Evolutionary conservation across 2,797 vertebrate genomes (phyloP), one percentile per base, ranked within the genome.

Genomic region (Micrastur ruficollis): DNA sequence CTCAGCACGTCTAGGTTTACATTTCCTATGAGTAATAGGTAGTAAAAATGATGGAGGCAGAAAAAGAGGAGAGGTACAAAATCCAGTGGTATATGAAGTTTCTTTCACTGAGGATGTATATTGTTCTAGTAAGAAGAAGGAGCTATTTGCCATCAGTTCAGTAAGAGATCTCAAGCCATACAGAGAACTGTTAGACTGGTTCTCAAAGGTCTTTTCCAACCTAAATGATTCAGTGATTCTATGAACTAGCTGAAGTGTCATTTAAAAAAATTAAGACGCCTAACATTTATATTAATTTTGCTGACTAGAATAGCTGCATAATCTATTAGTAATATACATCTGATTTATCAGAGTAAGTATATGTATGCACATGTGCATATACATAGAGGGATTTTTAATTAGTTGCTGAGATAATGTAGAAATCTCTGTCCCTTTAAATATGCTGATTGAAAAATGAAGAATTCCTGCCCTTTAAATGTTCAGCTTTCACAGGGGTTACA

Each of bases 401-500:
- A 93, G 27, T 68, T 73, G 18, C 68, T 91, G 65, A 81, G 59
- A 40, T 87, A 89, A 52, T 29, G 8, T 50, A 42, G 61, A 53
- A 95, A 66, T 86, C 44, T 89, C 52, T 94, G 15, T 56, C 17
- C 59, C 83, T 96, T 96, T 97, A 97, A 97, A 82, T 96, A 40
- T 93, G 32, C 81, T 80, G 70, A 78, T 53, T 87, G 87, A 89
- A 96, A 96, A 95, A 88, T 91, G 59, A 71, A 93, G 81, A 71
- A 95, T 83, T 81, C 44, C 75, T 96, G 73, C 56, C 93, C 83
- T 97, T 91, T 95, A 93, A 94, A 85, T 66, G 86, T 85, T 90
- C 95, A 63, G 72, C 82, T 96, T 96, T 85, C 67, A 93, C 59
- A 86, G 87, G 74, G 36, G 70, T 96, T 96, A 95, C 76, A 96